These are phyloP conservation scores for Bolinopsis microptera DNA, from an alignment of 37 sponge, comb jelly and placozoan species.

Conservation along the genomic window DNA sequence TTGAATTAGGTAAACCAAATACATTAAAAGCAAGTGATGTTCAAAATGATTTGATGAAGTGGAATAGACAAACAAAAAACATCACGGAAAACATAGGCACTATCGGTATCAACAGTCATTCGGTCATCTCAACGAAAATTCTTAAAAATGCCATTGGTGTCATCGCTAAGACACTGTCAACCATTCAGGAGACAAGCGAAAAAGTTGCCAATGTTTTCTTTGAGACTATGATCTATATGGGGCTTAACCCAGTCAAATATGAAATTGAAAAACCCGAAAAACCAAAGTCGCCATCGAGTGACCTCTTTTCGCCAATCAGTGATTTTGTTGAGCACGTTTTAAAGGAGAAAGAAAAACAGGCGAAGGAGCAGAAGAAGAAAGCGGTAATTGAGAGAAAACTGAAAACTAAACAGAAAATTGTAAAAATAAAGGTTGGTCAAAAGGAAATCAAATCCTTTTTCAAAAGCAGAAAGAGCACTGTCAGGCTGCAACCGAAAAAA, in stretches of 20 bases:
- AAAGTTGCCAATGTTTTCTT: not conserved
- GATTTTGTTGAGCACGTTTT: not conserved
- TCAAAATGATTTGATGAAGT: not conserved
- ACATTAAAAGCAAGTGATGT: not conserved
- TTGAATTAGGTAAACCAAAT: not conserved
- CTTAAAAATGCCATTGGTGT: too few species aligned
- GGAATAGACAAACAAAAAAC: not conserved
- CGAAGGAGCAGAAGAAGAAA: not conserved
- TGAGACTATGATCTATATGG: not conserved
- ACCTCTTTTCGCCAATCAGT: not conserved
- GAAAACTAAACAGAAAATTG: not conserved
- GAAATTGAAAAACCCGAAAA: not conserved
- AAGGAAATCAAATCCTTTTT: too few species aligned
- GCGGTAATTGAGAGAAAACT: too few species aligned
- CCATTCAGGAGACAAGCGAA: not conserved
- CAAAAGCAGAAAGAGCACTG: too few species aligned
- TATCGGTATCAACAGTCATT: too few species aligned
- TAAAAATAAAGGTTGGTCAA: too few species aligned
- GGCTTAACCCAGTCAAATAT: not conserved
- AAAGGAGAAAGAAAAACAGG: not conserved
- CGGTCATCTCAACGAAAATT: too few species aligned
- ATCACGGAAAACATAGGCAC: not conserved
- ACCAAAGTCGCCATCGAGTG: not conserved
- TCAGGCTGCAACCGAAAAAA: not conserved
- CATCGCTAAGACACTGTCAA: too few species aligned